Base-by-base conservation (phyloP, 2,888 invertebrate genomes). In the Pheosia tremula region DNA sequence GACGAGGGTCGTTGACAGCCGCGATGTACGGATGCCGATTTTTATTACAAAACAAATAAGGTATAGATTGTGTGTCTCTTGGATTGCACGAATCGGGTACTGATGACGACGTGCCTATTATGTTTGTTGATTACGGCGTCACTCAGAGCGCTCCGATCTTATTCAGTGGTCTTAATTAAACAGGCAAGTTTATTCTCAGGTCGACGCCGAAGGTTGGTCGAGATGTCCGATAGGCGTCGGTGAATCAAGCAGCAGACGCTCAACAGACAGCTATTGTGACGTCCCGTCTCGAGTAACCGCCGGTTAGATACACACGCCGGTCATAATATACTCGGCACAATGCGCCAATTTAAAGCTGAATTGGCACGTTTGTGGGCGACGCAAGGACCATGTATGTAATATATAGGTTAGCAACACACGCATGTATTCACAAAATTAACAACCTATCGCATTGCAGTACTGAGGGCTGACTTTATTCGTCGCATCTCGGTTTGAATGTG, bases 191-290 rank as follows among this genome's bases (percentile, higher is more conserved):
- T 80, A 79, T 72, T 68, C 71, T 72, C 69, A 67, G 78, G 77
- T 75, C 67, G 74, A 60, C 74, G 66, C 71, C 75, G 79, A 79
- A 83, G 84, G 83, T 83, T 82, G 82, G 71, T 78, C 71, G 76
- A 79, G 82, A 84, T 86, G 83, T 74, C 78, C 77, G 84, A 86
- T 86, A 86, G 84, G 72, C 80, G 80, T 74, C 79, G 73, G 82
- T 85, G 85, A 86, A 79, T 86, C 83, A 84, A 85, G 83, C 73
- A 85, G 87, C 78, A 93, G 92, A 93, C 93, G 80, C 77, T 72
- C 77, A 81, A 86, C 86, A 93, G 92, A 93, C 92, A 78, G 81
- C 82, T 80, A 90, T 91, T 91, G 88, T 92, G 90, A 90, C 91
- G 89, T 83, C 71, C 70, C 73, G 84, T 83, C 83, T 80, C 79